These are phyloP conservation scores for Oreochromis niloticus DNA, from an alignment of 2,113 vertebrate genomes.

Conservation along the genomic window DNA sequence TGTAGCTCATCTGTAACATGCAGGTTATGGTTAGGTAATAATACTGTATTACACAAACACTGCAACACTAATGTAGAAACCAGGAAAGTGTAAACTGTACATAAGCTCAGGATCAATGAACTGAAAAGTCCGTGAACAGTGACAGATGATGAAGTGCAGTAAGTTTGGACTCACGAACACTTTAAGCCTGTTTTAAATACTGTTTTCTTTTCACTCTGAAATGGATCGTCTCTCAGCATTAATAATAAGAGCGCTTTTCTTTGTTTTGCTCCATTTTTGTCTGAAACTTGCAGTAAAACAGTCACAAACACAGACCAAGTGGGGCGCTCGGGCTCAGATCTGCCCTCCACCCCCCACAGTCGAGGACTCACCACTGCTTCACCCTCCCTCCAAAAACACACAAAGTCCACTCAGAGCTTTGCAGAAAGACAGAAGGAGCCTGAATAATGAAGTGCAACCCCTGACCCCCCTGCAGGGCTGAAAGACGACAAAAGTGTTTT, in stretches of 20 bases:
- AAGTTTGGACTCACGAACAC: neutral
- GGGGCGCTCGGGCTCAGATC: neutral
- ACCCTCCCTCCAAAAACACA: neutral
- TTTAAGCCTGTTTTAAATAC: neutral
- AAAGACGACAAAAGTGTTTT: conserved; percentile 49
- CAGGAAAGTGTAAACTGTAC: neutral
- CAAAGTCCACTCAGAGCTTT: neutral
- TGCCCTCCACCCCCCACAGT: neutral
- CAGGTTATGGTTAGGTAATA: neutral
- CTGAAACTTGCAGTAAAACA: neutral
- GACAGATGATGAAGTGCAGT: fast-evolving
- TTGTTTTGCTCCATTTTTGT: neutral
- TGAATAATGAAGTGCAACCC: conserved; percentile 41
- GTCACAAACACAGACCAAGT: neutral
- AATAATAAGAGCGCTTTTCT: neutral
- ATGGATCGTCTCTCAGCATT: neutral
- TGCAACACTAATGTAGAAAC: neutral
- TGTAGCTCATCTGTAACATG: neutral
- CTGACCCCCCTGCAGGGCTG: neutral
- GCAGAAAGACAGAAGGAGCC: conserved; percentile 3
- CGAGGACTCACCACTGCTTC: neutral
- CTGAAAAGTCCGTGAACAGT: neutral
- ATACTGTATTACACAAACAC: neutral
- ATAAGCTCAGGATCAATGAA: neutral
- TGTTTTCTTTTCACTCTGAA: neutral